These are phyloP conservation scores for Henicopernis longicauda DNA, from an alignment of 2,113 vertebrate genomes.

Conservation along the genomic window DNA sequence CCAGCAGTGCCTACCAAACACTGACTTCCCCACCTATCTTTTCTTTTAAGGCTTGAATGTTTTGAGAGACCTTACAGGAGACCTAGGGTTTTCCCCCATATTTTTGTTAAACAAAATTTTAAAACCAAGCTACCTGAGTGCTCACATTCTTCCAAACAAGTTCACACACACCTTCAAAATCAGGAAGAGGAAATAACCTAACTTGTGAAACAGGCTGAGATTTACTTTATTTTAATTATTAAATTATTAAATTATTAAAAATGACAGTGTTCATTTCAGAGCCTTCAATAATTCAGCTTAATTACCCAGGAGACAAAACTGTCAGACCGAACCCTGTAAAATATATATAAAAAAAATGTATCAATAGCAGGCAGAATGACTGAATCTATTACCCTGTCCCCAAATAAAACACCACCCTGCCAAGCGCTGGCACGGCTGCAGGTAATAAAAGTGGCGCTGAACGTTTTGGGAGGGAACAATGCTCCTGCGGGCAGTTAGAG, in stretches of 20 bases:
- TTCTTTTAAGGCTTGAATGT: not conserved
- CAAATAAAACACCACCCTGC: not conserved
- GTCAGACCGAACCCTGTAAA: not conserved
- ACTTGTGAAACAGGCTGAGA: slow-evolving; percentile 15
- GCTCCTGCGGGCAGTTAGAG: not conserved
- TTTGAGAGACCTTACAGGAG: not conserved
- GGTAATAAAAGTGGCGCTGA: not conserved
- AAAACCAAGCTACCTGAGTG: not conserved
- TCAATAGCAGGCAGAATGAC: not conserved
- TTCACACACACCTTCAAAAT: not conserved
- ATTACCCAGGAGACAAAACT: slow-evolving; percentile 47
- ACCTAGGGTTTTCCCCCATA: not conserved
- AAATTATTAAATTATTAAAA: slow-evolving; percentile 53
- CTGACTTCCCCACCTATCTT: not conserved
- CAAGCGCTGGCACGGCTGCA: not conserved
- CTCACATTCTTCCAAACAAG: slow-evolving; percentile 4
- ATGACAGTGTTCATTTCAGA: not conserved
- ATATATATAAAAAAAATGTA: not conserved
- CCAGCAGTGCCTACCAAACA: not conserved
- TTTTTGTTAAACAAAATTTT: slow-evolving; percentile 36
- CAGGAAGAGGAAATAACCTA: slow-evolving; percentile 14
- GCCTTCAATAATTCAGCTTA: slow-evolving; percentile 50
- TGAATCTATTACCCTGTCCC: not conserved
- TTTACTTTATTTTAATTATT: slow-evolving; percentile 46
- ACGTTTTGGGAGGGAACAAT: not conserved